Evolutionary conservation across 2,113 vertebrate species (phyloP).

Genomic region (Saccopteryx leptura): DNA sequence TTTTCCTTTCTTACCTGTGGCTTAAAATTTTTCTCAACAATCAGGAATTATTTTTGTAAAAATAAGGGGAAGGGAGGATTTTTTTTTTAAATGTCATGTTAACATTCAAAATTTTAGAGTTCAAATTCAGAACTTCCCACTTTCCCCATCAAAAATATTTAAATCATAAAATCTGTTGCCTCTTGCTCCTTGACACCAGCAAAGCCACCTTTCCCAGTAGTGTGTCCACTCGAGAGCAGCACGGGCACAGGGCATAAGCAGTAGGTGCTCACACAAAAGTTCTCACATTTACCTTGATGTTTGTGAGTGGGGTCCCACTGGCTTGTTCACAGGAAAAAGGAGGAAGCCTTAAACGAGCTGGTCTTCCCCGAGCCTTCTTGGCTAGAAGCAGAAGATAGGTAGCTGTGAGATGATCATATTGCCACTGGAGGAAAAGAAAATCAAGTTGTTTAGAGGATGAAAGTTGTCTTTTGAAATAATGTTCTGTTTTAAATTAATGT

Average conservation of each 20-base stretch:
- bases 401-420: constrained; percentile 94
- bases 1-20: constrained; percentile 54
- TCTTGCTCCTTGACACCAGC: background rate
- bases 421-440: constrained; percentile 90
- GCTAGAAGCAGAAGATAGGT: constrained; percentile 95
- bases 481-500: constrained; percentile 18
- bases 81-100: background rate
- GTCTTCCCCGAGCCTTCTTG: constrained; percentile 93
- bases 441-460: constrained; percentile 42
- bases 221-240: background rate
- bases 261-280: background rate
- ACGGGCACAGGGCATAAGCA: background rate
- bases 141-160: constrained; percentile 52
- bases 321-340: constrained; percentile 59
- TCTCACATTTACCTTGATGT: constrained; percentile 86
- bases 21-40: constrained; percentile 48
- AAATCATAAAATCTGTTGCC: constrained; percentile 2
- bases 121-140: constrained; percentile 6
- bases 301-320: constrained; percentile 74
- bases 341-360: constrained; percentile 87
- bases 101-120: constrained; percentile 38
- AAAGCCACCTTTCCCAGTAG: background rate
- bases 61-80: background rate
- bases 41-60: constrained; percentile 27
- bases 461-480: background rate